Conservation (phyloP, 2,113 vertebrate species). For the Larimichthys polyactis region DNA sequence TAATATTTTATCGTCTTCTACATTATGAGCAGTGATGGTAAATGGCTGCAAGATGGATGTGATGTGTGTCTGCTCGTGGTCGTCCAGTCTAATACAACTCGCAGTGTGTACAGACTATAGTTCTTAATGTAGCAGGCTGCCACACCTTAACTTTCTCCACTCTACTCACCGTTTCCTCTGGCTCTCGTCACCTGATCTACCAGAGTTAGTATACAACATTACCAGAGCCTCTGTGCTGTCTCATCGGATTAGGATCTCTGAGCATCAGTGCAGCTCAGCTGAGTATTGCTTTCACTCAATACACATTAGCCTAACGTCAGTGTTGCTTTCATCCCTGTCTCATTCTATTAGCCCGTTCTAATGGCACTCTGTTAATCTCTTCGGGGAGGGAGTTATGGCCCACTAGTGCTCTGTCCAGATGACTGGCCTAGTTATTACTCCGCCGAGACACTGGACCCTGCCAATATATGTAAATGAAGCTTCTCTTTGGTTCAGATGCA, state of each 20-base stretch:
- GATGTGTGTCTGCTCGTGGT: neutral
- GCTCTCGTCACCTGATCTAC: slow-evolving; percentile 62
- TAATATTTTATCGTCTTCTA: slow-evolving; percentile 55
- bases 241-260: slow-evolving; percentile 69
- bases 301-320: slow-evolving; percentile 71
- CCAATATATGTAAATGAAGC: slow-evolving; percentile 53
- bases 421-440: slow-evolving; percentile 67
- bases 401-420: slow-evolving; percentile 61
- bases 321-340: slow-evolving; percentile 71
- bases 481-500: slow-evolving; percentile 17
- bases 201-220: slow-evolving; percentile 52
- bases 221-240: slow-evolving; percentile 48
- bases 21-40: neutral
- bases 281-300: slow-evolving; percentile 75
- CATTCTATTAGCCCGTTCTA: slow-evolving; percentile 76
- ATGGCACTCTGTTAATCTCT: slow-evolving; percentile 74
- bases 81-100: neutral
- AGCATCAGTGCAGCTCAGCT: slow-evolving; percentile 49
- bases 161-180: slow-evolving; percentile 16
- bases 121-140: neutral
- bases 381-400: slow-evolving; percentile 56
- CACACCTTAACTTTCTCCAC: slow-evolving; percentile 52
- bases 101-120: neutral
- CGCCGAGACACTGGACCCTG: slow-evolving; percentile 29
- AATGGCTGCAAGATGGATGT: neutral